These are phyloP conservation scores for Drosophila buzzatii DNA, from an alignment of 2,888 invertebrate genomes.

Conservation along the genomic window DNA sequence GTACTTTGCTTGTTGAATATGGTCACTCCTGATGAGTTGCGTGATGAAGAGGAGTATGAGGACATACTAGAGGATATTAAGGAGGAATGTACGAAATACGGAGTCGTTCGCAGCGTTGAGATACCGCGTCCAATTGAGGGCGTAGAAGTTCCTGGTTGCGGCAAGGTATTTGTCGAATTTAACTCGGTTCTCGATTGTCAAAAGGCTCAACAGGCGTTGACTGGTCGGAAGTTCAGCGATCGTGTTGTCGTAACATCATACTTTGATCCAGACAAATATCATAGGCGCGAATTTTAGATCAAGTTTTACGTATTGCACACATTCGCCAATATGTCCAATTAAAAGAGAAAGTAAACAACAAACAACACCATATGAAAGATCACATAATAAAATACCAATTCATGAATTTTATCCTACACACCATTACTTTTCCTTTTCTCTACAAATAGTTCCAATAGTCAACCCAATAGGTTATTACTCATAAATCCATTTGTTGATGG, in stretches of 20 bases:
- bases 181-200: conserved; percentile 98
- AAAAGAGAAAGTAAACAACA: conserved; percentile 17
- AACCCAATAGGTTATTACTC: not conserved
- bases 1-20: conserved; percentile 98
- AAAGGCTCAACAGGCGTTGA: conserved; percentile 98
- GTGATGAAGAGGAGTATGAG: conserved; percentile 99
- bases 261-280: conserved; percentile 99
- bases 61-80: conserved; percentile 99
- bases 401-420: conserved; percentile 54
- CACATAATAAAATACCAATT: conserved; percentile 47
- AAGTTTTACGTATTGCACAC: conserved; percentile 70
- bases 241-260: conserved; percentile 99
- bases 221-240: conserved; percentile 99
- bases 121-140: conserved; percentile 98
- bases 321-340: conserved; percentile 70
- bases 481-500: too few relatives aligned
- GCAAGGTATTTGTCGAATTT: conserved; percentile 99
- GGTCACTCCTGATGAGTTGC: conserved; percentile 98
- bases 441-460: too few relatives aligned
- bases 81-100: conserved; percentile 99
- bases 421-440: conserved; percentile 8
- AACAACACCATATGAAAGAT: conserved; percentile 12
- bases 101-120: conserved; percentile 98
- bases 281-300: conserved; percentile 96
- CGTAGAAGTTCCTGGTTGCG: conserved; percentile 98